Conservation (phyloP, 2,888 invertebrate genomes). For the Luperina testacea region DNA sequence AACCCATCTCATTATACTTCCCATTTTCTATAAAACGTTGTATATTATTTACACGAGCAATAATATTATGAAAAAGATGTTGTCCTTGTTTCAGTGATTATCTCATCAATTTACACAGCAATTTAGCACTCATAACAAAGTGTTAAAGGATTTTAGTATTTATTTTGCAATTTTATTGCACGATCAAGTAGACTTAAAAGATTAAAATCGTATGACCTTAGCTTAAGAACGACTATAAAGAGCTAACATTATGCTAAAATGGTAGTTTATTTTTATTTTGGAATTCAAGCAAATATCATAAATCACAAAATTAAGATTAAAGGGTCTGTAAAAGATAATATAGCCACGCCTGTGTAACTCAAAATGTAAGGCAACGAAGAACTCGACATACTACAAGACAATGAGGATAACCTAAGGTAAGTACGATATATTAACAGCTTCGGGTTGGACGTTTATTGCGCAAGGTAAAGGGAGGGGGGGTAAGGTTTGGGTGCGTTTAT, state of each 20-base stretch:
- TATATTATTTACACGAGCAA: constrained; percentile 6
- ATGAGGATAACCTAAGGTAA: neutral
- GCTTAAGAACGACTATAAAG: constrained; percentile 17
- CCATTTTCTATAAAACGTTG: neutral
- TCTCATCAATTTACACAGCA: constrained; percentile 56
- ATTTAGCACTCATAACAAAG: constrained; percentile 41
- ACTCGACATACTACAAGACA: neutral
- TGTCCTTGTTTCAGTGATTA: constrained; percentile 52
- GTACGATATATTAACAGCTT: neutral
- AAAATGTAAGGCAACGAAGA: constrained; percentile 1
- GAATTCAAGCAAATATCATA: constrained; percentile 19
- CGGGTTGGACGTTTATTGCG: neutral
- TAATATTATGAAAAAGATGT: constrained; percentile 24
- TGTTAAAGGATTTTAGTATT: constrained; percentile 54
- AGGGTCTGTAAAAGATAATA: neutral
- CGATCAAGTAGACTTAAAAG: constrained; percentile 43
- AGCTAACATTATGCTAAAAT: constrained; percentile 36
- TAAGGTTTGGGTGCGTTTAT: neutral
- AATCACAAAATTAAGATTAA: constrained; percentile 23
- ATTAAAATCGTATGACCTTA: constrained; percentile 51
- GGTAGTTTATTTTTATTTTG: constrained; percentile 15
- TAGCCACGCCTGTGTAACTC: neutral
- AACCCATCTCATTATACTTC: neutral
- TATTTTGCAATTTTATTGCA: constrained; percentile 62
- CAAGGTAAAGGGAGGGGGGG: neutral